phyloP scores from a whole-genome alignment of 2,113 vertebrate species.

The Chionomys nivalis region DNA sequence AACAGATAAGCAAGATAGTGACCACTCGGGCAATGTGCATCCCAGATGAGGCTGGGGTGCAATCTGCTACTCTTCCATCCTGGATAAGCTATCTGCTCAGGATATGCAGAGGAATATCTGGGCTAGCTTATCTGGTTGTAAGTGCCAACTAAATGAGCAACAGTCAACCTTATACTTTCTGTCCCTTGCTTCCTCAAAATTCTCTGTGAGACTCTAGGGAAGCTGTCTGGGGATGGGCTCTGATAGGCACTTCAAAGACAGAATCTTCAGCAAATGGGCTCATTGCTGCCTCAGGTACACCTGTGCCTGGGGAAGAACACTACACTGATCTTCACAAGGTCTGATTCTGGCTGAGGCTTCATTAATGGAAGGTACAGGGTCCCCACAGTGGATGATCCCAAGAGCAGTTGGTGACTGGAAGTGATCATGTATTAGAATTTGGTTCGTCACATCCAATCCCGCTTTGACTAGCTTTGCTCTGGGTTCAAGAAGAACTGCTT shows the following conservation, averaged over 20 bases:
- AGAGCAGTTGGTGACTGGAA: neutral
- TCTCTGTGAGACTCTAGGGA: neutral
- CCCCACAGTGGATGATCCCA: neutral
- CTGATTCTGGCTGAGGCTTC: neutral
- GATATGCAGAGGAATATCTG: neutral
- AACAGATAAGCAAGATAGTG: neutral
- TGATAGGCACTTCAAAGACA: neutral
- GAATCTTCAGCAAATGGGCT: neutral
- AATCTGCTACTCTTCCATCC: neutral
- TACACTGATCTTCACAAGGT: neutral
- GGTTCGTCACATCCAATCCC: neutral
- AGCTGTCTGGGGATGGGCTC: neutral
- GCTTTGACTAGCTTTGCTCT: neutral
- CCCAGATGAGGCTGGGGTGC: neutral
- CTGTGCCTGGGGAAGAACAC: neutral
- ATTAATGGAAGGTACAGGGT: neutral
- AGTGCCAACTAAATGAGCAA: neutral
- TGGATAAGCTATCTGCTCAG: neutral
- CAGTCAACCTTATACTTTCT: neutral
- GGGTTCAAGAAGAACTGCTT: neutral
- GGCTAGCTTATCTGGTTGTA: neutral
- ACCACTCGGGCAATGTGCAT: neutral
- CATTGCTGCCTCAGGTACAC: neutral
- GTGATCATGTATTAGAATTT: neutral
- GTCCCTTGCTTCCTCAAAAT: neutral